A percentile compares a stretch with the other conserved stretches of the same genome.
Conservation (phyloP, 2,888 invertebrate species). For the Bugulina stolonifera region DNA sequence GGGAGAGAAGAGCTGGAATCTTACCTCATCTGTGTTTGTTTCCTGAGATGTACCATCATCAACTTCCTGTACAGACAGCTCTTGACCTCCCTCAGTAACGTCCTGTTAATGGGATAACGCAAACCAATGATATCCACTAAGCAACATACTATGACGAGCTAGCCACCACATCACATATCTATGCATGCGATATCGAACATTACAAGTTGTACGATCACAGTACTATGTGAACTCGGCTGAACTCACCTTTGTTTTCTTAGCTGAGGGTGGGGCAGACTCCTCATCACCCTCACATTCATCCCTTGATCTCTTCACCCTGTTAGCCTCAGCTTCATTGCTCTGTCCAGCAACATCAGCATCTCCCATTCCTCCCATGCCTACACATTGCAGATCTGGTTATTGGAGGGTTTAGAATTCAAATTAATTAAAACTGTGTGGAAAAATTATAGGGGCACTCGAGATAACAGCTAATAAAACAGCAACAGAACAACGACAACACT, state of each 20-base stretch:
- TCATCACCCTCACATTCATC: conserved; percentile 34
- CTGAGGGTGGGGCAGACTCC: conserved; percentile 29
- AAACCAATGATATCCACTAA: no score
- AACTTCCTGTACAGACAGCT: background rate
- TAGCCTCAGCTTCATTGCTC: conserved; percentile 25
- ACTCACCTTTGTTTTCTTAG: background rate
- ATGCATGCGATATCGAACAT: background rate
- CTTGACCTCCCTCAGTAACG: background rate
- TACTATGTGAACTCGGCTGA: no score
- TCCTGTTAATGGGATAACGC: no score
- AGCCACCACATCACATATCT: background rate
- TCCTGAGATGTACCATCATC: conserved; percentile 9
- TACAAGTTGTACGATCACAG: no score
- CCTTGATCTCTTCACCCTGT: conserved; percentile 25
- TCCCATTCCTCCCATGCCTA: no score
- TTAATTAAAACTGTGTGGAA: no score
- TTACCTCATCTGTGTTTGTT: background rate
- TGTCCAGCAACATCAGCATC: conserved; percentile 33
- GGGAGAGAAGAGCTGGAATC: background rate
- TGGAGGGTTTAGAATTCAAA: no score
- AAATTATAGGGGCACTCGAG: no score
- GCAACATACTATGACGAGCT: background rate
- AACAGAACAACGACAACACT: no score
- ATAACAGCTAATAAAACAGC: no score
- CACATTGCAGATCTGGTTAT: no score